Conservation (phyloP, 2,797 vertebrate species). For the Trachurus trachurus region DNA sequence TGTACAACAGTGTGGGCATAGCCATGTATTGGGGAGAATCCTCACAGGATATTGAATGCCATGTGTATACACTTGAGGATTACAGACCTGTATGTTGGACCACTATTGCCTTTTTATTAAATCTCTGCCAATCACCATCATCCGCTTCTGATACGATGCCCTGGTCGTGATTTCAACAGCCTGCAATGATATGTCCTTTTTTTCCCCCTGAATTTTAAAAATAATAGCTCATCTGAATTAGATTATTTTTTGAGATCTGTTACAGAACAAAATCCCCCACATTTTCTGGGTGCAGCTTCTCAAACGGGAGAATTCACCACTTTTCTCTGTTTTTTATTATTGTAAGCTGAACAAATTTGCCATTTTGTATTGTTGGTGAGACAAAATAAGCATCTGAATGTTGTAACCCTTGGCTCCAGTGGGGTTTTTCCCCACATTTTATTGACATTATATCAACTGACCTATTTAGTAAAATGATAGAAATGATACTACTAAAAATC, state of each 20-base stretch:
- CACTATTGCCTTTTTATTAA: not conserved
- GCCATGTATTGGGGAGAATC: conserved; percentile 9
- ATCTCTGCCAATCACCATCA: not conserved
- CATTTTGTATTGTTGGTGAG: not conserved
- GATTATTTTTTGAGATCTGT: not conserved
- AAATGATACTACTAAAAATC: not conserved
- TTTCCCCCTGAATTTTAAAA: not conserved
- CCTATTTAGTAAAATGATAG: not conserved
- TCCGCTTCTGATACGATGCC: not conserved
- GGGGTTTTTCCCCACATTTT: not conserved
- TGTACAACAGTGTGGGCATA: conserved; percentile 24
- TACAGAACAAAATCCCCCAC: not conserved
- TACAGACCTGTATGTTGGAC: not conserved
- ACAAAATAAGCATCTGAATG: not conserved
- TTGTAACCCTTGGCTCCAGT: not conserved
- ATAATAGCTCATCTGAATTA: not conserved
- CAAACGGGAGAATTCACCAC: not conserved
- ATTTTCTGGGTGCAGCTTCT: not conserved
- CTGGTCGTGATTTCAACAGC: not conserved
- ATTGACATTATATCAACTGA: not conserved
- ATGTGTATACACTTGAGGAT: not conserved
- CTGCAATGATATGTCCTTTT: not conserved
- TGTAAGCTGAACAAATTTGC: not conserved
- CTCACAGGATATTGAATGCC: not conserved
- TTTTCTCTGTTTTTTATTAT: not conserved